These are phyloP conservation scores for Phaethon lepturus DNA, from an alignment of 2,113 vertebrate genomes.

Conservation along the genomic window DNA sequence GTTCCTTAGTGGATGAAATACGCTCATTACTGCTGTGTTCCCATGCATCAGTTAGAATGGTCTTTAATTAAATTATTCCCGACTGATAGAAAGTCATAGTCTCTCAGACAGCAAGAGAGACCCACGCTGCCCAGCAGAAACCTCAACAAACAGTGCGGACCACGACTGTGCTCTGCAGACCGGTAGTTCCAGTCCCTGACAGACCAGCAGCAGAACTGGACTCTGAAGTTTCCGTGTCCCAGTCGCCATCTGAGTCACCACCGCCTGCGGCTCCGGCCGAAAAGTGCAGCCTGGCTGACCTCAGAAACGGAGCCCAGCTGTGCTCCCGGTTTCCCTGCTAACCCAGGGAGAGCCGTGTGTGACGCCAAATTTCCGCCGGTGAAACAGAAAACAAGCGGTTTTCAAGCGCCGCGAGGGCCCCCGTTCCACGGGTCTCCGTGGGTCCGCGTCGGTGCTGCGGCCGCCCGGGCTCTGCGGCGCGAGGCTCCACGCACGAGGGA, in stretches of 20 bases:
- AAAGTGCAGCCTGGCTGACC: fast-evolving
- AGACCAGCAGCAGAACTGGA: background rate
- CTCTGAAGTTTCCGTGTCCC: background rate
- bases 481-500: no score
- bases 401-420: fast-evolving
- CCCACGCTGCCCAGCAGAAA: background rate
- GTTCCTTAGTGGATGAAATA: background rate
- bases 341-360: background rate
- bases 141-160: fast-evolving
- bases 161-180: fast-evolving
- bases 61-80: background rate
- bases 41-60: background rate
- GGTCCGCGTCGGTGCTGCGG: fast-evolving
- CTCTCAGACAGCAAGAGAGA: background rate
- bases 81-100: background rate
- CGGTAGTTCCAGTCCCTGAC: background rate
- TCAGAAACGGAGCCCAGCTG: fast-evolving
- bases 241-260: fast-evolving
- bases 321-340: background rate
- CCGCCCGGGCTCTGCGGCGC: background rate
- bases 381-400: background rate
- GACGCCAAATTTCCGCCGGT: background rate
- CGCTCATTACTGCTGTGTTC: background rate
- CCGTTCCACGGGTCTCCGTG: fast-evolving
- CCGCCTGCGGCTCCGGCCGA: background rate